A percentile compares a stretch with the other conserved stretches of the same genome.
Conservation (phyloP, 2,113 vertebrate genomes). For the Oceanodroma tethys region DNA sequence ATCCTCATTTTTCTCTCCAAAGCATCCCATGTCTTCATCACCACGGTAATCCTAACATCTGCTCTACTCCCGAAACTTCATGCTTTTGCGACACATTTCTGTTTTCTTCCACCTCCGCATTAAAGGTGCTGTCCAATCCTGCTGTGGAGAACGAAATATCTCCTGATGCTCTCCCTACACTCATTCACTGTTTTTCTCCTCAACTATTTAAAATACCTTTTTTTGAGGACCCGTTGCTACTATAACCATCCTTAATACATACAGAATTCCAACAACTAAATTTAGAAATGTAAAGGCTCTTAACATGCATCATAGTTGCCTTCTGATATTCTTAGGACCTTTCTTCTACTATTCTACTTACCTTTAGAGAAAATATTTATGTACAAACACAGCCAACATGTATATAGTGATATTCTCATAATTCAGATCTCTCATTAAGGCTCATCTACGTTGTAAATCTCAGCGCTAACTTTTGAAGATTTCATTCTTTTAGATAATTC, state of each 20-base stretch:
- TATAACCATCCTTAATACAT: not conserved
- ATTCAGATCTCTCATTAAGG: constrained; percentile 32
- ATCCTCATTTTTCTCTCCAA: not conserved
- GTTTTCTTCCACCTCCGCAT: not conserved
- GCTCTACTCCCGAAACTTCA: not conserved
- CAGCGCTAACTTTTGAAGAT: not conserved
- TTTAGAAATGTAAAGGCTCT: not conserved
- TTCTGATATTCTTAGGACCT: not conserved
- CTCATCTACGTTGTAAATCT: constrained; percentile 24
- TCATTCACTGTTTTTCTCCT: not conserved
- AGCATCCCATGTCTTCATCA: not conserved
- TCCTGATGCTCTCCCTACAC: not conserved
- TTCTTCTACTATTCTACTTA: not conserved
- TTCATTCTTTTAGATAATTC: constrained; percentile 26
- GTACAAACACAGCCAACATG: not conserved
- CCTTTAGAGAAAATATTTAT: not conserved
- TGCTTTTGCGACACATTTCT: not conserved
- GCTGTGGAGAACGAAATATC: not conserved
- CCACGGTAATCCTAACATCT: not conserved
- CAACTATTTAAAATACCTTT: not conserved
- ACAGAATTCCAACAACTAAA: not conserved
- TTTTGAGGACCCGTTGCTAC: not conserved
- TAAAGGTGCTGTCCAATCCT: not conserved
- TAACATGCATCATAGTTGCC: not conserved
- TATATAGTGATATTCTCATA: not conserved